Percentiles rank a stretch among this genome's conserved stretches.
Evolutionary conservation across 2,113 vertebrate genomes (phyloP).

Genomic region (Tetrax tetrax): DNA sequence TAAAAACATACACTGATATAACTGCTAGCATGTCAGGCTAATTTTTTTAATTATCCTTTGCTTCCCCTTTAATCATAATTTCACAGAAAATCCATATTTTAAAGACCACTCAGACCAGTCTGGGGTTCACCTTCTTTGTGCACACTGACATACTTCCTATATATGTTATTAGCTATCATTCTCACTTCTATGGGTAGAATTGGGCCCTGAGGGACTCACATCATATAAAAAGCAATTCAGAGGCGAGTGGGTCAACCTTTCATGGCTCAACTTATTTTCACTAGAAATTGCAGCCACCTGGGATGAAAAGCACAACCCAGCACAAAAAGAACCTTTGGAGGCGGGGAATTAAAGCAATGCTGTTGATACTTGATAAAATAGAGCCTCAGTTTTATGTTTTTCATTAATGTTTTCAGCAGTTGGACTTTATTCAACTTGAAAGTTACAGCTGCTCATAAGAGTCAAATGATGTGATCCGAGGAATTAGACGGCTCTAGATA

Average conservation of each 20-base stretch:
- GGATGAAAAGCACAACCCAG: constrained; percentile 17
- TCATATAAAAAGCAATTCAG: constrained; percentile 50
- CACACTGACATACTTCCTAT: not conserved
- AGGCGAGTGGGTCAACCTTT: constrained; percentile 34
- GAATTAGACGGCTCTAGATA: constrained; percentile 16
- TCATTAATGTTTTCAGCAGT: constrained; percentile 19
- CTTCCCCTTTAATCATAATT: not conserved
- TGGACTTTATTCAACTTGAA: constrained; percentile 2
- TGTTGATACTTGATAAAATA: not conserved
- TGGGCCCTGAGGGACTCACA: constrained; percentile 33
- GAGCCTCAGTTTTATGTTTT: not conserved
- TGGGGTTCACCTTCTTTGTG: not conserved
- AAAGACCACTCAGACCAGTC: not conserved
- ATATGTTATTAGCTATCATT: constrained; percentile 8
- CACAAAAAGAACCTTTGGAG: not conserved
- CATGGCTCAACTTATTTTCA: constrained; percentile 42
- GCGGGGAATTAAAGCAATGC: not conserved
- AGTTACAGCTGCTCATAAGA: constrained; percentile 23
- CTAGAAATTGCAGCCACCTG: constrained; percentile 35
- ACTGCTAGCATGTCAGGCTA: not conserved
- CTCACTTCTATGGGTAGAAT: constrained; percentile 13
- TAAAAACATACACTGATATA: not conserved
- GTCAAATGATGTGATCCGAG: not conserved
- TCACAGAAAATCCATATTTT: not conserved
- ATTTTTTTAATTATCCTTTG: constrained; percentile 21